phyloP scores from a whole-genome alignment of 2,113 vertebrate genomes.

The Salvelinus alpinus region DNA sequence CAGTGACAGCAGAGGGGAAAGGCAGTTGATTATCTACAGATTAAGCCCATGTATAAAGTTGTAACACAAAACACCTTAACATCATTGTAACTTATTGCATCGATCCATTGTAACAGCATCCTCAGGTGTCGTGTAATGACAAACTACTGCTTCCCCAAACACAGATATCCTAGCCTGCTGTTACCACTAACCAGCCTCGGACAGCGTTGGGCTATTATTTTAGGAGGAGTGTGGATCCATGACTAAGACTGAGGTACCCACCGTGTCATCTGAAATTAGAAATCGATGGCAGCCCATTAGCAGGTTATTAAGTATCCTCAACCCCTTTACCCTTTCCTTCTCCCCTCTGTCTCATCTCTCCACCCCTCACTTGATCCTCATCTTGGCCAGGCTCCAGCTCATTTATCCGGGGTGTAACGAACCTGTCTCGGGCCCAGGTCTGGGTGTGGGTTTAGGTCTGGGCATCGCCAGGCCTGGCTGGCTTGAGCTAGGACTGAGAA shows the following conservation, averaged over 20 bases:
- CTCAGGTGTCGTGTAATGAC: conserved; percentile 1
- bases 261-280: conserved; percentile 56
- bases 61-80: too few species aligned
- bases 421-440: conserved; percentile 51
- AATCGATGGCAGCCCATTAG: conserved; percentile 65
- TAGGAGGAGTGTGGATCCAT: conserved; percentile 33
- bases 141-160: conserved; percentile 18
- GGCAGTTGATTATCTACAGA: too few species aligned
- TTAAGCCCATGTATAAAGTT: too few species aligned
- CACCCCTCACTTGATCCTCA: conserved; percentile 5
- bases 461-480: background rate
- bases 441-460: conserved; percentile 8
- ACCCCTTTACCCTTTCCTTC: background rate
- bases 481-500: conserved; percentile 31
- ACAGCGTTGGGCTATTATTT: conserved; percentile 33
- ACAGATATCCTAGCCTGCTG: conserved; percentile 37
- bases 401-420: conserved; percentile 65
- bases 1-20: too few species aligned
- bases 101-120: background rate
- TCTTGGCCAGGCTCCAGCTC: conserved; percentile 60
- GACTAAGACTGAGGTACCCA: conserved; percentile 43
- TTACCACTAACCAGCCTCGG: conserved; percentile 10
- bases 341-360: background rate
- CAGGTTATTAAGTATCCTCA: conserved; percentile 63
- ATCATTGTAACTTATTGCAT: too few species aligned